Percentiles rank a stretch among this genome's conserved stretches.
phyloP scores from a whole-genome alignment of 2,797 vertebrate genomes.

The Ibycter americanus region DNA sequence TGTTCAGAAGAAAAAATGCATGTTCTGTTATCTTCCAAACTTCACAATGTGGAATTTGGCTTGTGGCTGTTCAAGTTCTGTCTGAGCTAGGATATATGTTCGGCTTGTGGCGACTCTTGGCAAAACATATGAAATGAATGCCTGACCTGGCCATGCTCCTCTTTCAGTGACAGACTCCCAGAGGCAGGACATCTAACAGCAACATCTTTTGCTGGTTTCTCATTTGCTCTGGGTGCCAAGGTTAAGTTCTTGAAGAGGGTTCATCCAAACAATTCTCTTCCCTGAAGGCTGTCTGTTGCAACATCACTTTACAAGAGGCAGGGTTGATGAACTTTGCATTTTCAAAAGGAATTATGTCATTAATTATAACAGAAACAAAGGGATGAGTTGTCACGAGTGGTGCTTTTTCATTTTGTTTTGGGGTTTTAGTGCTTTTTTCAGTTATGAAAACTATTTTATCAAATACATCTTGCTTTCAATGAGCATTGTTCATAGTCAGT shows the following conservation, averaged over 20 bases:
- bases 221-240: neutral
- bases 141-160: neutral
- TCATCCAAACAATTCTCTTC: neutral
- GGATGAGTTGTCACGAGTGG: neutral
- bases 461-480: neutral
- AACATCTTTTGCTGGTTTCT: neutral
- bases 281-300: neutral
- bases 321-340: neutral
- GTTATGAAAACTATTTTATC: neutral
- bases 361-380: neutral
- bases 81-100: neutral
- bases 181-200: neutral
- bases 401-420: neutral
- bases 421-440: neutral
- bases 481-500: neutral
- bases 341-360: neutral
- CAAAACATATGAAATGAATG: slow-evolving; percentile 1
- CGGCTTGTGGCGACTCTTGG: neutral
- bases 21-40: neutral
- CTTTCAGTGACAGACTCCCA: neutral
- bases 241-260: slow-evolving; percentile 21
- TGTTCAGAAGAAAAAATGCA: neutral
- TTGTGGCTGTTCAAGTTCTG: neutral
- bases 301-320: neutral
- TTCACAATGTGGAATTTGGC: neutral